Evolutionary conservation across 23 tunicate species (phyloP).

Genomic region (Phallusia fumigata): DNA sequence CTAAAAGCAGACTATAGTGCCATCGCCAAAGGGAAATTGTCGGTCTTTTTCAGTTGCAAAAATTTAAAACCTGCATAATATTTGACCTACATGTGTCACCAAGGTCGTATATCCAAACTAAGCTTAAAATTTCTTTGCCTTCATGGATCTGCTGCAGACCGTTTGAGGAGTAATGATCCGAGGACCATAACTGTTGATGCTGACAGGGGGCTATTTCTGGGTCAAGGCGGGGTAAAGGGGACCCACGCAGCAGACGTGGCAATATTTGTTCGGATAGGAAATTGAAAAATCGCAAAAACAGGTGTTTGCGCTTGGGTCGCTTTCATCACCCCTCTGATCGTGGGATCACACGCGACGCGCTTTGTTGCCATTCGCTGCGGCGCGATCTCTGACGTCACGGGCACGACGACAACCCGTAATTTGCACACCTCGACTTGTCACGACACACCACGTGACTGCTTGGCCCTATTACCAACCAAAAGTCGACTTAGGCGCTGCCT

Average conservation of each 20-base stretch:
- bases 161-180: no score
- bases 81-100: no score
- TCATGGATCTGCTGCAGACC: no score
- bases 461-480: neutral
- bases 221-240: no score
- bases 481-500: neutral
- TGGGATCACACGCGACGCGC: conserved; percentile 3
- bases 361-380: neutral
- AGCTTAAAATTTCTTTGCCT: no score
- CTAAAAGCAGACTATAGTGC: no score
- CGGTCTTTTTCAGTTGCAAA: no score
- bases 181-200: no score
- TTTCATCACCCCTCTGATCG: conserved; percentile 1
- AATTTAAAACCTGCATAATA: no score
- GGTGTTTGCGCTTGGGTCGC: neutral
- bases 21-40: no score
- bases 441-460: neutral
- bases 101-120: no score
- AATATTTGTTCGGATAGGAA: neutral
- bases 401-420: neutral
- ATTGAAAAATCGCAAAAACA: neutral
- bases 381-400: neutral
- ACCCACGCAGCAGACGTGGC: neutral
- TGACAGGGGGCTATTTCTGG: no score
- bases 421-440: conserved; percentile 6